Conservation (phyloP, 2,888 invertebrate genomes). For the Acrocera orbiculus region DNA sequence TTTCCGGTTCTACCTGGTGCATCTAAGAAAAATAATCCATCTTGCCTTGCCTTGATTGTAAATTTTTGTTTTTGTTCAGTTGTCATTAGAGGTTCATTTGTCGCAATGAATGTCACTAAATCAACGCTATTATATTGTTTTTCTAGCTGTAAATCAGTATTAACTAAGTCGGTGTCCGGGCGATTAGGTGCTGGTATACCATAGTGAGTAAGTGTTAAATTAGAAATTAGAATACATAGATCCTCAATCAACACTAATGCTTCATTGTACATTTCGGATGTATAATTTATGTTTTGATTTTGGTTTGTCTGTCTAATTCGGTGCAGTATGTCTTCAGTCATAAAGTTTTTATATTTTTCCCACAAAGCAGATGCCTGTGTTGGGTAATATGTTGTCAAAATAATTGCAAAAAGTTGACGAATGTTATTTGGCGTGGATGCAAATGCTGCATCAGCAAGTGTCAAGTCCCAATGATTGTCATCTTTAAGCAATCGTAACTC, state of each 20-base stretch:
- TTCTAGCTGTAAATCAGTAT: conserved; percentile 8
- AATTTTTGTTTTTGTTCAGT: conserved; percentile 5
- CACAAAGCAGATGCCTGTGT: conserved; percentile 5
- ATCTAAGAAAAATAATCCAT: background rate
- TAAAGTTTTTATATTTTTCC: conserved; percentile 6
- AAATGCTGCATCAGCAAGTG: conserved; percentile 10
- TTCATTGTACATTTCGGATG: background rate
- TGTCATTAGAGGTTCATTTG: conserved; percentile 5
- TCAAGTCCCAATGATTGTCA: conserved; percentile 7
- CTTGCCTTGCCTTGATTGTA: background rate
- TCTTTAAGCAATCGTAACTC: conserved; percentile 1
- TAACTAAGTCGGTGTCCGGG: conserved; percentile 6
- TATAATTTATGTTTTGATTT: background rate
- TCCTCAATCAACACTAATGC: background rate
- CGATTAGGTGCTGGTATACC: conserved; percentile 9
- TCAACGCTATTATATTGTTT: conserved; percentile 4
- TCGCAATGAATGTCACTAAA: conserved; percentile 6
- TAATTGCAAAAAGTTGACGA: conserved; percentile 11
- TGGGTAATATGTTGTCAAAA: conserved; percentile 7
- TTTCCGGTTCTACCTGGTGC: conserved; percentile 8
- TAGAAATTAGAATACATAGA: conserved; percentile 4
- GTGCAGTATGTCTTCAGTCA: conserved; percentile 7
- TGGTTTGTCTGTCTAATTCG: background rate
- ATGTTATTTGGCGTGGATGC: conserved; percentile 7
- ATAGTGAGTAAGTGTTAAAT: conserved; percentile 6